Percentiles rank a stretch among this genome's conserved stretches.
These are phyloP conservation scores for Halcyon leucocephala DNA, from an alignment of 2,797 vertebrate genomes.

Conservation along the genomic window DNA sequence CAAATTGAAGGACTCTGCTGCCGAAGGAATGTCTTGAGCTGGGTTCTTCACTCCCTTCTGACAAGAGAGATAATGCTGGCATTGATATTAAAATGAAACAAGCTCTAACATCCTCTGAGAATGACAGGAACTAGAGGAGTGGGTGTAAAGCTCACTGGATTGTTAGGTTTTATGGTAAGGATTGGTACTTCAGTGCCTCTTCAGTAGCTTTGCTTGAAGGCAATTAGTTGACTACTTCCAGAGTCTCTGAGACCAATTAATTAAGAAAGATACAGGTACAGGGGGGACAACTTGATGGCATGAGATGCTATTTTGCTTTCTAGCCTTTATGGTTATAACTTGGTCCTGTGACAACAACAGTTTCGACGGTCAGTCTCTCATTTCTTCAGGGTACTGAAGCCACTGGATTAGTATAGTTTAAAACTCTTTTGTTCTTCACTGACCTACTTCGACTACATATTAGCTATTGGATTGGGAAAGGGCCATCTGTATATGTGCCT, in stretches of 20 bases:
- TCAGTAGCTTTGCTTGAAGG: background rate
- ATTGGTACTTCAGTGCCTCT: background rate
- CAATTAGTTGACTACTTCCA: background rate
- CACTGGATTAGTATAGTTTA: background rate
- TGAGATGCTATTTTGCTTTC: background rate
- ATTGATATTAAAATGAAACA: constrained; percentile 8
- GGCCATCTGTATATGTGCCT: background rate
- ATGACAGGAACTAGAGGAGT: constrained; percentile 24
- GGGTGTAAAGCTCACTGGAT: background rate
- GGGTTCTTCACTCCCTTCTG: background rate
- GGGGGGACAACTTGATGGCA: background rate
- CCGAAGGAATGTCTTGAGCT: background rate
- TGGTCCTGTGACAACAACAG: background rate
- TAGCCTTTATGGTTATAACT: background rate
- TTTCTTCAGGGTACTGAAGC: background rate
- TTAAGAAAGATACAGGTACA: background rate
- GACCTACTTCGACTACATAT: background rate
- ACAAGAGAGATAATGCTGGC: background rate
- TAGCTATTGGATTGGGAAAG: background rate
- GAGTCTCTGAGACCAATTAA: background rate
- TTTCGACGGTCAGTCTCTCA: rapidly evolving
- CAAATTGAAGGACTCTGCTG: background rate
- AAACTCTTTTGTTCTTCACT: constrained; percentile 20
- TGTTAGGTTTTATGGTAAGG: background rate
- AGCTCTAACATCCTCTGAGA: background rate